Evolutionary conservation across 2,797 vertebrate genomes (phyloP).

Genomic region (Stomatorhinus walkeri): DNA sequence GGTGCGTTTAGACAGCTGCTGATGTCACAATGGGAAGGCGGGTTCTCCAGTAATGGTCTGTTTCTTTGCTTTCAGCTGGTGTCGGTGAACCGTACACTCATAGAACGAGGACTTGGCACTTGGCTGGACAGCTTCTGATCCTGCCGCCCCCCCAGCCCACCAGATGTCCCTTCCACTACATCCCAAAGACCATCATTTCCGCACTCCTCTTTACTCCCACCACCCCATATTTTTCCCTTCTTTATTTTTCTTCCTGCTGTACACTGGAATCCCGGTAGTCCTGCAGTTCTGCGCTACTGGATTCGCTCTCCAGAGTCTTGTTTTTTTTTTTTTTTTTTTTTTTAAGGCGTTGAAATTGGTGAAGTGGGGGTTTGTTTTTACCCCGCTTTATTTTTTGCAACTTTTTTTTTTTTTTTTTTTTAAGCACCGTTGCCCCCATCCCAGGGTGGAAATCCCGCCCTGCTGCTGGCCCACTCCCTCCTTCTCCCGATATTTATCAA

Average conservation of each 20-base stretch:
- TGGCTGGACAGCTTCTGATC: slow-evolving; percentile 56
- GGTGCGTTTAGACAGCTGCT: neutral
- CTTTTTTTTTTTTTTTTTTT: neutral
- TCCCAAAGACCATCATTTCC: slow-evolving; percentile 12
- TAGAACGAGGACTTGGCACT: slow-evolving; percentile 69
- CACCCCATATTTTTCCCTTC: neutral
- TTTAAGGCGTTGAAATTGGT: neutral
- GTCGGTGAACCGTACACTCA: slow-evolving; percentile 69
- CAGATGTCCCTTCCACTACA: neutral
- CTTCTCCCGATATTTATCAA: neutral
- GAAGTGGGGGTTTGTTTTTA: neutral
- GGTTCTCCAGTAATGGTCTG: neutral
- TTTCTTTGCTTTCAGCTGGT: slow-evolving; percentile 56
- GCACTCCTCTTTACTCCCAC: neutral
- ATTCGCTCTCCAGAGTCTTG: neutral
- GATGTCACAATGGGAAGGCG: neutral
- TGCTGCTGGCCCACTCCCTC: neutral
- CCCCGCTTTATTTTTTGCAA: neutral
- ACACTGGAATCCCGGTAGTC: slow-evolving; percentile 4
- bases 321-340: neutral
- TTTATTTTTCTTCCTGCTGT: neutral
- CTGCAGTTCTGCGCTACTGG: neutral
- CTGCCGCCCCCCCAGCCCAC: neutral
- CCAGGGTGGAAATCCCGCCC: neutral
- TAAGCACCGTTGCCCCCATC: neutral